Evolutionary conservation across 2,797 vertebrate species (phyloP).

Genomic region (Bothrops alternatus): DNA sequence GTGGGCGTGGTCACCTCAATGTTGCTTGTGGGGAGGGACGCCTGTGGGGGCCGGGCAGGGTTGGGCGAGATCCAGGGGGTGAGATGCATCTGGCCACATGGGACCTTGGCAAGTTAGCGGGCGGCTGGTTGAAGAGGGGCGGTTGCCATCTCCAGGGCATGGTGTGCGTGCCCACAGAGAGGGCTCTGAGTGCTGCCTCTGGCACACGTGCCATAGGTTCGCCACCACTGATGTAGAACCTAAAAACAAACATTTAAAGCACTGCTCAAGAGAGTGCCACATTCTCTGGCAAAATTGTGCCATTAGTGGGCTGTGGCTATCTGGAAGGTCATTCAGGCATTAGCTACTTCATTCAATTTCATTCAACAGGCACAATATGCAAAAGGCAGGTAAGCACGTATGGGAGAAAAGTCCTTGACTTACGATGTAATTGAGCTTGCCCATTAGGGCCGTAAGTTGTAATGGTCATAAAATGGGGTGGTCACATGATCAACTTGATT

Average conservation of each 20-base stretch:
- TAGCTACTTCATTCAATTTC: neutral
- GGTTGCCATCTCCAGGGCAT: no score
- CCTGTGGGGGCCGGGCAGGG: no score
- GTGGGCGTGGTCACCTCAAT: no score
- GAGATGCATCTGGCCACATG: no score
- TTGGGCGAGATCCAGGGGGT: no score
- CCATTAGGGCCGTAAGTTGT: neutral
- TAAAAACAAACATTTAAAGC: neutral
- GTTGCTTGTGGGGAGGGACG: no score
- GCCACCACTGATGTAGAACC: no score
- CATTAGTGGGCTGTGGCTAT: neutral
- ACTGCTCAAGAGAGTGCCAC: neutral
- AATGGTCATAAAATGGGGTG: neutral
- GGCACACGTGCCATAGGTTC: no score
- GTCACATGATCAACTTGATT: neutral
- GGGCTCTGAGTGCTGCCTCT: no score
- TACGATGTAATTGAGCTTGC: neutral
- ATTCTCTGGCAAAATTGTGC: neutral
- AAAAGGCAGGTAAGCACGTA: neutral
- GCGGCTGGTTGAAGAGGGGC: no score
- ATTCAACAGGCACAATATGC: neutral
- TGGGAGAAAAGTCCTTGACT: neutral
- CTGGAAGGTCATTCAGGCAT: neutral
- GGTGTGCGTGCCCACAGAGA: no score
- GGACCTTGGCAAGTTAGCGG: no score